phyloP scores from a whole-genome alignment of 2,797 vertebrate genomes.

The Enteromius paludinosus region DNA sequence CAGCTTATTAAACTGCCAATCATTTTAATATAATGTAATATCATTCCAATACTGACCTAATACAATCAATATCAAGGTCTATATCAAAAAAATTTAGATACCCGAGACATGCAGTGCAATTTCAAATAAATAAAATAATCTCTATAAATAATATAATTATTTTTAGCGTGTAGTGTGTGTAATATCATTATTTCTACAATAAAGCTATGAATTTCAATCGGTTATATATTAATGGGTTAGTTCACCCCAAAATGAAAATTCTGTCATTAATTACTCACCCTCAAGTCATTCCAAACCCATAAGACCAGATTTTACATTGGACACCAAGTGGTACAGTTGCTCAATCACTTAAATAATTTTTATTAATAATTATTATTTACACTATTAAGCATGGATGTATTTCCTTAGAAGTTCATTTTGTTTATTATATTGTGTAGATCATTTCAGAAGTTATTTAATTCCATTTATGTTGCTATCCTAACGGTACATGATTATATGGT shows the following conservation, averaged over 20 bases:
- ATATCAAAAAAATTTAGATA: background rate
- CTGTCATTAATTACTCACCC: too few species aligned
- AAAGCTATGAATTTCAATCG: background rate
- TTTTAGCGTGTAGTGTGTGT: too few species aligned
- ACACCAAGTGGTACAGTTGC: background rate
- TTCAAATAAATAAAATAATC: background rate
- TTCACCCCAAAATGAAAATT: too few species aligned
- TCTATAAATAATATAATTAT: background rate
- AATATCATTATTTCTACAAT: background rate
- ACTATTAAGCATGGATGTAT: too few species aligned
- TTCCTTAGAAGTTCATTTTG: background rate
- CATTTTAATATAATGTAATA: background rate
- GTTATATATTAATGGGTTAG: background rate
- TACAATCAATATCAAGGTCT: background rate
- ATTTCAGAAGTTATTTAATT: background rate
- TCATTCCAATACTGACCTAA: background rate
- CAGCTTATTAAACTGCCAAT: constrained; percentile 7
- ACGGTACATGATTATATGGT: background rate
- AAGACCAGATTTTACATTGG: background rate
- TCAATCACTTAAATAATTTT: background rate
- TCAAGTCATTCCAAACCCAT: too few species aligned
- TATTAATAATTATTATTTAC: background rate
- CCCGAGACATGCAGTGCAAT: background rate
- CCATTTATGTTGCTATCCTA: background rate
- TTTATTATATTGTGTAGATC: background rate